Evolutionary conservation across 2,888 invertebrate genomes (phyloP).

Genomic region (Drosophila neonasuta): DNA sequence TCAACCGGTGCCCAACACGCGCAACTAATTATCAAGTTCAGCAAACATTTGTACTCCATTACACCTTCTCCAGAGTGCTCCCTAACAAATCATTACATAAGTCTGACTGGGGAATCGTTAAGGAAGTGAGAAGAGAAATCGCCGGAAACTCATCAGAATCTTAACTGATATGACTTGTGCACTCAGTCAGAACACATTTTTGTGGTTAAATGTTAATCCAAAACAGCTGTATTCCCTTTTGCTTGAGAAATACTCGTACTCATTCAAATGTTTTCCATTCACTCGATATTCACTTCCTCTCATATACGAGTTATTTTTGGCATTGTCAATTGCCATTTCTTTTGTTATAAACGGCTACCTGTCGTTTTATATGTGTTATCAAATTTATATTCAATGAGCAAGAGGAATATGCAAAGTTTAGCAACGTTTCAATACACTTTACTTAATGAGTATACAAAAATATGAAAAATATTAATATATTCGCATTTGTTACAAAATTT

Average conservation of each 20-base stretch:
- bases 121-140: conserved; percentile 44
- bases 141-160: conserved; percentile 24
- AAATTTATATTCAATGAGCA: conserved; percentile 19
- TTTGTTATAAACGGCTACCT: conserved; percentile 14
- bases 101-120: conserved; percentile 4
- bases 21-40: conserved; percentile 40
- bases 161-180: conserved; percentile 22
- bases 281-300: conserved; percentile 15
- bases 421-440: conserved; percentile 8
- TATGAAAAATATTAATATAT: not conserved
- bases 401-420: not conserved
- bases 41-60: conserved; percentile 25
- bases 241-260: not conserved
- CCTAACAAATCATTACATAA: conserved; percentile 12
- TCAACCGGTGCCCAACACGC: conserved; percentile 43
- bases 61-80: conserved; percentile 20
- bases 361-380: conserved; percentile 22
- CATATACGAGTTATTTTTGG: conserved; percentile 12
- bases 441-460: not conserved
- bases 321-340: not conserved
- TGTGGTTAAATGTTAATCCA: conserved; percentile 12
- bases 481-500: not conserved
- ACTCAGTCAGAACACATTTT: conserved; percentile 2
- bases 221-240: conserved; percentile 1
- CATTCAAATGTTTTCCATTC: conserved; percentile 10